A percentile compares a stretch with the other conserved stretches of the same genome.
Conservation (phyloP, 2,113 vertebrate genomes). For the Aspiorhynchus laticeps region DNA sequence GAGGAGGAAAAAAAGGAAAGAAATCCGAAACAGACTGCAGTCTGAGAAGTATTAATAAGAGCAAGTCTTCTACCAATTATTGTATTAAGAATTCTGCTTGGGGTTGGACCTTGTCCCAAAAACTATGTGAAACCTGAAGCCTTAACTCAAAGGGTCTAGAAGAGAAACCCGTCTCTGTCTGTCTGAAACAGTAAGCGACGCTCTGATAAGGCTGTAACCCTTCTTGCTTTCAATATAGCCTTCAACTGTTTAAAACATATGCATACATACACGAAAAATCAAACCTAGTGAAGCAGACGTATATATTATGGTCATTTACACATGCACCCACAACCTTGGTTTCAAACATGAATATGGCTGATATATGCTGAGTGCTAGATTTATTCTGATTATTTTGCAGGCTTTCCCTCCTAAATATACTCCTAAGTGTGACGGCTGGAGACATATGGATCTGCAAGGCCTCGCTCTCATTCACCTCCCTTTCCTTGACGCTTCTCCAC, state of each 20-base stretch:
- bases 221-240: neutral
- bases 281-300: slow-evolving; percentile 16
- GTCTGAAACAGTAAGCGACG: slow-evolving; percentile 47
- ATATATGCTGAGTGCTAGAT: slow-evolving; percentile 64
- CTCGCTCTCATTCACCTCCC: slow-evolving; percentile 56
- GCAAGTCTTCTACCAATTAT: slow-evolving; percentile 76
- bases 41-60: slow-evolving; percentile 74
- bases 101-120: slow-evolving; percentile 70
- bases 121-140: slow-evolving; percentile 71
- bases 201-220: slow-evolving; percentile 15
- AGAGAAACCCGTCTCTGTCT: slow-evolving; percentile 49
- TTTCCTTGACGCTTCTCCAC: slow-evolving; percentile 58
- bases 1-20: slow-evolving; percentile 43
- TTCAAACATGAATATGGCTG: slow-evolving; percentile 51
- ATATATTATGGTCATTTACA: slow-evolving; percentile 21
- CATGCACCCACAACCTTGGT: slow-evolving; percentile 30
- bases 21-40: slow-evolving; percentile 55
- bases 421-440: slow-evolving; percentile 67
- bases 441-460: slow-evolving; percentile 64
- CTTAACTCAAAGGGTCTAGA: slow-evolving; percentile 60
- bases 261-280: neutral
- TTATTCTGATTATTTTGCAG: slow-evolving; percentile 63
- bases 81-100: slow-evolving; percentile 75
- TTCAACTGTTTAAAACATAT: slow-evolving; percentile 16
- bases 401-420: slow-evolving; percentile 70